A percentile compares a stretch with the other conserved stretches of the same genome.
phyloP scores from a whole-genome alignment of 2,888 invertebrate species.

The Athrips mouffetella region DNA sequence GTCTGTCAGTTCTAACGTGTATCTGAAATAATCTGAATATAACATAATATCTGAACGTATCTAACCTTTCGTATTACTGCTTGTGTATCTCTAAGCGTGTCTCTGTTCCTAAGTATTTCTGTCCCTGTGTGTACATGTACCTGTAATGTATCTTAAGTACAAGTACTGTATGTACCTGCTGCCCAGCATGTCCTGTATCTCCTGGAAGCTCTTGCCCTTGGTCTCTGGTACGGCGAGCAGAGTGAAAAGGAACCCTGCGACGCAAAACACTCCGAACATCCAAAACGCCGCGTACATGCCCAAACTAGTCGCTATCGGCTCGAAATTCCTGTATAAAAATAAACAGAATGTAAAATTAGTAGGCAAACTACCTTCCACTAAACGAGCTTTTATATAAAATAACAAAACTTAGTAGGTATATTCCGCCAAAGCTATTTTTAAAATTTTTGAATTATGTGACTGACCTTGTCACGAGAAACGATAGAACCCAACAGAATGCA shows the following conservation, averaged over 20 bases:
- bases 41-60: too few species aligned
- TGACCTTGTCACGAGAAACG: constrained; percentile 82
- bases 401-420: too few species aligned
- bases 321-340: constrained; percentile 25
- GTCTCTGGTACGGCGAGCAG: constrained; percentile 90
- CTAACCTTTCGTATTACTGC: too few species aligned
- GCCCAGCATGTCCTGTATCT: constrained; percentile 86
- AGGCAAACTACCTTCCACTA: not conserved
- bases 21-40: too few species aligned
- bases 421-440: too few species aligned
- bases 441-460: too few species aligned
- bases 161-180: constrained; percentile 73
- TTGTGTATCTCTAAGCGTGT: too few species aligned
- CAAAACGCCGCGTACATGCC: constrained; percentile 82
- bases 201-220: constrained; percentile 89
- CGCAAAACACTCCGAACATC: constrained; percentile 80
- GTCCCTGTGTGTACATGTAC: too few species aligned
- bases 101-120: too few species aligned
- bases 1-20: too few species aligned
- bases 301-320: not conserved
- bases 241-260: constrained; percentile 83
- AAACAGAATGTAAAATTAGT: not conserved
- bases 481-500: constrained; percentile 81
- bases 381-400: not conserved
- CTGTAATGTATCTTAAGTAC: too few species aligned